Percentiles rank a stretch among this genome's conserved stretches.
Evolutionary conservation across 2,797 vertebrate genomes (phyloP).

Genomic region (Ptychobarbus kaznakovi): DNA sequence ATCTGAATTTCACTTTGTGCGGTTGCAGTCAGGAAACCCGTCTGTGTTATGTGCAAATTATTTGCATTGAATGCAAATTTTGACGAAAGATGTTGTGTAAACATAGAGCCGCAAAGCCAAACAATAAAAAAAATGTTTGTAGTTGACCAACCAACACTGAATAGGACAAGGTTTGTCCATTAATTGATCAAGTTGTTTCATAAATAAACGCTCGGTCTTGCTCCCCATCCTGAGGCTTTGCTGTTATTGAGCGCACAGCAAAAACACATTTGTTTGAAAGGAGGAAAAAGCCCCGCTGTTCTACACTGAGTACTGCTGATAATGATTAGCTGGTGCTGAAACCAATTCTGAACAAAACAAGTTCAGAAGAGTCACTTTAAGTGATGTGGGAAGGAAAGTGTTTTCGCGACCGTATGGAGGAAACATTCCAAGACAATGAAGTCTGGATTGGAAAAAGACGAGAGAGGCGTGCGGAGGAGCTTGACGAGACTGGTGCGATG

Average conservation of each 20-base stretch:
- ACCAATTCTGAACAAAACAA: slow-evolving; percentile 50
- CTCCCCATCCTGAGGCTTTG: neutral
- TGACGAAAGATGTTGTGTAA: neutral
- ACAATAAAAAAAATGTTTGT: slow-evolving; percentile 6
- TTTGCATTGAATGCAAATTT: neutral
- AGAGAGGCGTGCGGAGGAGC: slow-evolving; percentile 5
- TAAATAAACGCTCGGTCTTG: neutral
- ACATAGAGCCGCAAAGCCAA: neutral
- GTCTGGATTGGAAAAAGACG: slow-evolving; percentile 55
- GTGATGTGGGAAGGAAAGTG: slow-evolving; percentile 57
- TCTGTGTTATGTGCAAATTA: neutral
- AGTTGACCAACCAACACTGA: slow-evolving; percentile 24
- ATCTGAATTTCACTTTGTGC: neutral
- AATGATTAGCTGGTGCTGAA: slow-evolving; percentile 59
- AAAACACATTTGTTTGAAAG: slow-evolving; percentile 50
- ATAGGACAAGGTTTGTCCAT: neutral
- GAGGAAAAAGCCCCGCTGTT: slow-evolving; percentile 37
- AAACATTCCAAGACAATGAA: slow-evolving; percentile 66
- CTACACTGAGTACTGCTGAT: slow-evolving; percentile 51
- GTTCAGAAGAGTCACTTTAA: slow-evolving; percentile 54
- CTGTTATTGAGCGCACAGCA: neutral
- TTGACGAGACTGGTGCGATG: slow-evolving; percentile 43
- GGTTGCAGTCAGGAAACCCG: neutral
- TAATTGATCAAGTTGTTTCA: slow-evolving; percentile 17
- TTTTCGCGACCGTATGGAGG: slow-evolving; percentile 54